Conservation (phyloP, 2,113 vertebrate species). For the Prunella fulvescens region DNA sequence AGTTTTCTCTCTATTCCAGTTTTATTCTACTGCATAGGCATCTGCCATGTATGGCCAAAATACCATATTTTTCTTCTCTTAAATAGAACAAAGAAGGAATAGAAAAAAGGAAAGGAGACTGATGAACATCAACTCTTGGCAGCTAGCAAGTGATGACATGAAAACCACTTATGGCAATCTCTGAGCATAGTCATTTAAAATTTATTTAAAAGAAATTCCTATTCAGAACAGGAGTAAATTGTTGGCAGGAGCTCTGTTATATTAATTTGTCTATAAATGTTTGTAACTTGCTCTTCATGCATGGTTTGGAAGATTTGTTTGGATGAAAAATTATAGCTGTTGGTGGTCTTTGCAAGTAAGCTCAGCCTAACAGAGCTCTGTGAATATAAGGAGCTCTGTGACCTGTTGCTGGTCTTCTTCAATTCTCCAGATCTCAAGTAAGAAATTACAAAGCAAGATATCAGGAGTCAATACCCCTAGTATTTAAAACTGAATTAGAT, state of each 20-base stretch:
- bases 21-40: slow-evolving; percentile 10
- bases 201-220: slow-evolving; percentile 31
- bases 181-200: slow-evolving; percentile 6
- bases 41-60: neutral
- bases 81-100: neutral
- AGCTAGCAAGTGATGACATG: slow-evolving; percentile 7
- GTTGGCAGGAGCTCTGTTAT: neutral
- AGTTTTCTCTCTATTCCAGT: neutral
- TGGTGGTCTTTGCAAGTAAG: neutral
- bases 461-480: neutral
- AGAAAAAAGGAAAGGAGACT: neutral
- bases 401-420: neutral
- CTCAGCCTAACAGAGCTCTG: neutral
- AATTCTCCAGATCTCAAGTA: neutral
- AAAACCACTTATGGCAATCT: slow-evolving; percentile 29
- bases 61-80: slow-evolving; percentile 5
- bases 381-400: neutral
- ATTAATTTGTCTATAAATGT: neutral
- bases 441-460: neutral
- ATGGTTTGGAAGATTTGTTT: neutral
- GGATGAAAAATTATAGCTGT: neutral
- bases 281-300: neutral
- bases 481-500: neutral
- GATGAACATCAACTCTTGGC: slow-evolving; percentile 19
- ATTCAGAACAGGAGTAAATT: neutral